A percentile compares a stretch with the other conserved stretches of the same genome.
Conservation (phyloP, 2,888 invertebrate genomes). For the Melinaea marsaeus region DNA sequence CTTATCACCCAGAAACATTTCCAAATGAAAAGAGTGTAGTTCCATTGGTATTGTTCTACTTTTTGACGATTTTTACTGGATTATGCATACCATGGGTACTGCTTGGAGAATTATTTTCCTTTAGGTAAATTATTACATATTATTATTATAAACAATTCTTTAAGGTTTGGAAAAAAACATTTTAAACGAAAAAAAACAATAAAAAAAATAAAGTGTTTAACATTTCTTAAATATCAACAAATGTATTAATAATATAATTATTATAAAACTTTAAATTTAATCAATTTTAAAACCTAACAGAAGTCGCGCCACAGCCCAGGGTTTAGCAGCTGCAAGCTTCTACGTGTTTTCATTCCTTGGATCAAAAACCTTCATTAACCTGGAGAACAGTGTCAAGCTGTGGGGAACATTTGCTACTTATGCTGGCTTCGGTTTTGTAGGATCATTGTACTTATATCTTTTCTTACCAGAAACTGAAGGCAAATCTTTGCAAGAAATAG, state of each 20-base stretch:
- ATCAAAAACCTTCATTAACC: constrained; percentile 73
- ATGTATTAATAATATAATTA: background rate
- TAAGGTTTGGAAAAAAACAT: too few species aligned
- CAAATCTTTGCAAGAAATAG: constrained; percentile 71
- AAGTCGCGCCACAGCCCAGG: constrained; percentile 75
- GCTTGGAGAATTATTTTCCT: constrained; percentile 77
- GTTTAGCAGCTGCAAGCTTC: constrained; percentile 72
- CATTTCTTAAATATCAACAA: background rate
- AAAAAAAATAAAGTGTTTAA: too few species aligned
- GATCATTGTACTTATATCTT: constrained; percentile 72
- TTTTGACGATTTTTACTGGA: constrained; percentile 58
- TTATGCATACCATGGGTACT: constrained; percentile 75
- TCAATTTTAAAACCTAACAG: constrained; percentile 42
- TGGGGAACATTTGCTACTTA: constrained; percentile 74
- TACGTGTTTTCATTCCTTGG: constrained; percentile 73
- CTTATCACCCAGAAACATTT: constrained; percentile 62
- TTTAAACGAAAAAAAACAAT: too few species aligned
- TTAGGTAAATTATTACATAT: constrained; percentile 56
- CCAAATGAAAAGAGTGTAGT: constrained; percentile 56
- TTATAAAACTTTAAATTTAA: background rate
- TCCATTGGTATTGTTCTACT: constrained; percentile 62
- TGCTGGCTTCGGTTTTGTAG: constrained; percentile 62
- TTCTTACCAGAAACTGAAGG: constrained; percentile 78
- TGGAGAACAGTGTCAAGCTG: constrained; percentile 62
- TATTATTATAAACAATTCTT: background rate